Conservation (phyloP, 2,113 vertebrate genomes). For the Rhinoderma darwinii region DNA sequence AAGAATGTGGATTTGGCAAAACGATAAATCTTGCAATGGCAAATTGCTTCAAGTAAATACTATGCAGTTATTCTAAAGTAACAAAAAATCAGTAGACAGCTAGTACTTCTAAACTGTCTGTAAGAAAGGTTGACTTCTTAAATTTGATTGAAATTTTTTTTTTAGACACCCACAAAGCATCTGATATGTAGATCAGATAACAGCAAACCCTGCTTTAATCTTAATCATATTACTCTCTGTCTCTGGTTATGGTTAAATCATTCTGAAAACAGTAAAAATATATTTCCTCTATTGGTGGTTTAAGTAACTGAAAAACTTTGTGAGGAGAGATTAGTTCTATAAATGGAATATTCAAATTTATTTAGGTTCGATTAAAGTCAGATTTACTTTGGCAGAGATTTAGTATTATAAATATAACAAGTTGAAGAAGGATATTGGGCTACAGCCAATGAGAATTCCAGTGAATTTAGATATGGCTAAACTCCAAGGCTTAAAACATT, state of each 20-base stretch:
- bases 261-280: background rate
- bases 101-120: background rate
- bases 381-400: background rate
- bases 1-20: constrained; percentile 35
- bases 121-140: background rate
- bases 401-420: background rate
- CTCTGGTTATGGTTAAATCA: background rate
- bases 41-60: background rate
- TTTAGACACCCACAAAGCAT: constrained; percentile 39
- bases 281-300: background rate
- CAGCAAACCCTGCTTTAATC: background rate
- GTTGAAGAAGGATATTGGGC: background rate
- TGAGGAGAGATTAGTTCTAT: background rate
- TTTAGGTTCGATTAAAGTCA: background rate
- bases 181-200: constrained; percentile 55
- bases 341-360: background rate
- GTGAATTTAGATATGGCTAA: background rate
- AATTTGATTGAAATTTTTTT: no score
- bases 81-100: background rate
- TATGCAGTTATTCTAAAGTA: background rate
- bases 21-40: background rate
- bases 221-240: background rate
- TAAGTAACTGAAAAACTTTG: background rate
- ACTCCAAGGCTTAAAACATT: background rate
- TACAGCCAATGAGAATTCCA: background rate